Conservation (phyloP, 2,888 invertebrate genomes). For the Mystacides longicornis region DNA sequence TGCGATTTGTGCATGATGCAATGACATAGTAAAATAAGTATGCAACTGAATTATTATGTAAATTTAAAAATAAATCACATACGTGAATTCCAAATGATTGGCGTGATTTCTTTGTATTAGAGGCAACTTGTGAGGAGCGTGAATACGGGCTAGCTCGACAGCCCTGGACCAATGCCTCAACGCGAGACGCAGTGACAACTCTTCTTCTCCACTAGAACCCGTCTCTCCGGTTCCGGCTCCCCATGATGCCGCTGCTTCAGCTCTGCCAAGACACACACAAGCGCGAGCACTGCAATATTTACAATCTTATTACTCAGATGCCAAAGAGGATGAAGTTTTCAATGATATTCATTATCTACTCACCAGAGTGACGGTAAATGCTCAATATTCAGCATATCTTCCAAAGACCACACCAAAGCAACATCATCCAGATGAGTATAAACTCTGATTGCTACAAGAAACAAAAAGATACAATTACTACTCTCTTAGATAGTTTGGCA, state of each 20-base stretch:
- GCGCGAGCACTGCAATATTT: constrained; percentile 31
- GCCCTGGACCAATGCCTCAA: constrained; percentile 95
- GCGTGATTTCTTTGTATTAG: constrained; percentile 87
- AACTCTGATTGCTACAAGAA: constrained; percentile 67
- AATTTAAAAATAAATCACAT: too few species aligned
- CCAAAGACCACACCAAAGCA: constrained; percentile 84
- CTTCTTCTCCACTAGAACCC: constrained; percentile 44
- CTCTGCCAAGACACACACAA: constrained; percentile 38
- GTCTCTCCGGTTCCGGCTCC: constrained; percentile 17
- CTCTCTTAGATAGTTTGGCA: too few species aligned
- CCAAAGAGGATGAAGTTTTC: neutral
- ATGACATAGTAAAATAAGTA: too few species aligned
- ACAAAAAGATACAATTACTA: too few species aligned
- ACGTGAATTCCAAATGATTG: constrained; percentile 91
- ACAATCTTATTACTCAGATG: neutral
- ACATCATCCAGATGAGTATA: constrained; percentile 83
- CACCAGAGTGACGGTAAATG: constrained; percentile 61
- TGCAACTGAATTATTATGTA: too few species aligned
- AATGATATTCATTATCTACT: neutral
- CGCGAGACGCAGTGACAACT: constrained; percentile 81
- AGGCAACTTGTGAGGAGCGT: constrained; percentile 79
- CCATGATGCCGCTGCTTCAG: constrained; percentile 40
- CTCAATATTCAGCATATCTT: constrained; percentile 77
- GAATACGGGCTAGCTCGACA: constrained; percentile 70
- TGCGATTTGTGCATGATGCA: too few species aligned